Conservation (phyloP, 53 echinoderm and acorn worm genomes). For the Actinopyga echinites region DNA sequence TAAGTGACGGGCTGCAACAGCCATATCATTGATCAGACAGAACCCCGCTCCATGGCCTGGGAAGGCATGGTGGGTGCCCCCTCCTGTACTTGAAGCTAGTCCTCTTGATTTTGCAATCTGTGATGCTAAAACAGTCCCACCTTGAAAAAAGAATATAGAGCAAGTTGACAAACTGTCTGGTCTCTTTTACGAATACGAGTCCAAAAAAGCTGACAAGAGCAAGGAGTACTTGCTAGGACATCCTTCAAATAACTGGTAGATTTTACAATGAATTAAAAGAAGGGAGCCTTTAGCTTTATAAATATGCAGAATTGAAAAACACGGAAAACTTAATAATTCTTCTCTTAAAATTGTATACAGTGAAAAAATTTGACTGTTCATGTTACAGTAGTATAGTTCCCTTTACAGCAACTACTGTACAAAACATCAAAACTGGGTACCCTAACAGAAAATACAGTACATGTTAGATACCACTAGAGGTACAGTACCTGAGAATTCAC, state of each 20-base stretch:
- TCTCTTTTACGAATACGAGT: too few species aligned
- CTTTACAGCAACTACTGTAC: too few species aligned
- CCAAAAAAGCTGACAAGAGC: neutral
- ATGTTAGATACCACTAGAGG: too few species aligned
- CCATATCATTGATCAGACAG: slow-evolving; percentile 68
- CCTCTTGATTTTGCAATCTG: slow-evolving; percentile 63
- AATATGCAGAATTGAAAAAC: too few species aligned
- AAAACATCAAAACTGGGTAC: too few species aligned
- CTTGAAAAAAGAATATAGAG: slow-evolving; percentile 7
- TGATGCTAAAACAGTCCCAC: slow-evolving; percentile 67
- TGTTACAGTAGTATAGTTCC: too few species aligned
- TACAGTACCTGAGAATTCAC: too few species aligned
- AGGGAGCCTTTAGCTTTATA: too few species aligned
- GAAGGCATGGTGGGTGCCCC: slow-evolving; percentile 84
- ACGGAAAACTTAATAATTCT: too few species aligned
- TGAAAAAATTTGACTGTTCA: too few species aligned
- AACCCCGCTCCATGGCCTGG: slow-evolving; percentile 67
- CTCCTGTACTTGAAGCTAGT: slow-evolving; percentile 67
- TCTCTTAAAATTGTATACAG: too few species aligned
- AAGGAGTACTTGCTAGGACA: neutral
- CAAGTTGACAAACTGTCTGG: neutral
- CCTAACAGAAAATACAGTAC: too few species aligned
- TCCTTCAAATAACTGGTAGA: neutral
- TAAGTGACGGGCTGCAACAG: slow-evolving; percentile 56
- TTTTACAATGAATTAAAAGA: neutral